phyloP scores from a whole-genome alignment of 2,797 vertebrate genomes.

The Eleutherodactylus coqui region DNA sequence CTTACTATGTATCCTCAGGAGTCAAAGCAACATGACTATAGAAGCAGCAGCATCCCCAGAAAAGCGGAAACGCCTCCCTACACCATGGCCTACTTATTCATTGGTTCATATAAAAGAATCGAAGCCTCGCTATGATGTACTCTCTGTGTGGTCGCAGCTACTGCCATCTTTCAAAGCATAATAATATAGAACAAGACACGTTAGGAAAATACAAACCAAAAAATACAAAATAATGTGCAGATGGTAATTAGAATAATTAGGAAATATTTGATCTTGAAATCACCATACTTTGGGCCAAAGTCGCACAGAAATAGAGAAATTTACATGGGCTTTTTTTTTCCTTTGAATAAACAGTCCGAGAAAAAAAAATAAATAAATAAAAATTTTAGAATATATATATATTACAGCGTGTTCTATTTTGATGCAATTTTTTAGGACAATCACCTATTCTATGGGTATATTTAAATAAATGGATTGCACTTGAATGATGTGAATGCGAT shows the following conservation, averaged over 20 bases:
- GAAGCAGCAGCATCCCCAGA: constrained; percentile 63
- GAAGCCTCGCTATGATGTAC: not conserved
- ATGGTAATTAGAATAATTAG: not conserved
- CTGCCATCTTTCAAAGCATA: not conserved
- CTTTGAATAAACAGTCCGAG: no score
- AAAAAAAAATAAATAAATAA: no score
- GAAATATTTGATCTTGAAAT: not conserved
- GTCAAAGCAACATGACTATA: constrained; percentile 59
- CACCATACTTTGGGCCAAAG: no score
- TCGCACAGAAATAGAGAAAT: no score
- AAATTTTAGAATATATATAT: no score
- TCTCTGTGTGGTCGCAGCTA: not conserved
- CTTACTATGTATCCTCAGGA: constrained; percentile 67
- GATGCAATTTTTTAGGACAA: no score
- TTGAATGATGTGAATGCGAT: no score
- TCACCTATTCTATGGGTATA: no score
- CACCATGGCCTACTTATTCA: constrained; percentile 72
- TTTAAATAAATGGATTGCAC: no score
- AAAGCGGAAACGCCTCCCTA: constrained; percentile 76
- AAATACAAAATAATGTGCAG: not conserved
- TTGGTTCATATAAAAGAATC: constrained; percentile 64
- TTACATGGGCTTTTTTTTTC: no score
- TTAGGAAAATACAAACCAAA: not conserved
- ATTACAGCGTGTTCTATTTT: no score
- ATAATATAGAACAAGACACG: no score